Percentiles rank a stretch among this genome's conserved stretches.
Evolutionary conservation across 1,140 invertebrate species (phyloP).

Genomic region (Sarcophaga peregrina): DNA sequence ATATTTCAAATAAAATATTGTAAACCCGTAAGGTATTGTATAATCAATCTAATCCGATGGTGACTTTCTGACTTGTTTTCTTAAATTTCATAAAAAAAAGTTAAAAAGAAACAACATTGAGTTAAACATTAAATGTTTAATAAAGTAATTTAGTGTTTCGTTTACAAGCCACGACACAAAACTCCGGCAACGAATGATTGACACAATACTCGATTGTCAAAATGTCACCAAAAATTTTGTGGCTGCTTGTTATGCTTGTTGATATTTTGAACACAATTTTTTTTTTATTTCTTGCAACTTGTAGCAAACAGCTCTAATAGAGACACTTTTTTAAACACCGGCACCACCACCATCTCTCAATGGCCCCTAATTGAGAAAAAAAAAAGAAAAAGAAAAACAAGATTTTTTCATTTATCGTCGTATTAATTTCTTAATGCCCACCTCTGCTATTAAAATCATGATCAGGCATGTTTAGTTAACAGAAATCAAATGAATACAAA

Average conservation of each 20-base stretch:
- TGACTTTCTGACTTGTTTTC: background rate
- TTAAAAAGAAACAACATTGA: background rate
- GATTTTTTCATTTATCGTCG: background rate
- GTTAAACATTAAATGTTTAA: constrained; percentile 24
- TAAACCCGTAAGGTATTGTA: too few relatives aligned
- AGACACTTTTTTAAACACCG: constrained; percentile 3
- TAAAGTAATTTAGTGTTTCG: constrained; percentile 33
- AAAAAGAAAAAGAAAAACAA: background rate
- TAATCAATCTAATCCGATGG: too few relatives aligned
- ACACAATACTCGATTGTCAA: constrained; percentile 39
- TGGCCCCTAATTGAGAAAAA: background rate
- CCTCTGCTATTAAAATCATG: constrained; percentile 17
- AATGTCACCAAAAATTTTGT: constrained; percentile 32
- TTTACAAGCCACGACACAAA: constrained; percentile 8
- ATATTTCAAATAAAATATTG: too few relatives aligned
- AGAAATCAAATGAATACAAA: background rate
- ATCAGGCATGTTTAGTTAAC: constrained; percentile 17
- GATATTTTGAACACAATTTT: constrained; percentile 32
- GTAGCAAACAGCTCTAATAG: constrained; percentile 18
- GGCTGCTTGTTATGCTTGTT: background rate
- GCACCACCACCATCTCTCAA: background rate
- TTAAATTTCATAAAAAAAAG: background rate
- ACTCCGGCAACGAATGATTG: constrained; percentile 19
- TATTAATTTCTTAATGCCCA: constrained; percentile 15
- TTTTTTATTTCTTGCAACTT: background rate